Evolutionary conservation across 1,140 invertebrate species (phyloP), one percentile per base, ranked within the genome.

Genomic region (Euborellia annulipes): DNA sequence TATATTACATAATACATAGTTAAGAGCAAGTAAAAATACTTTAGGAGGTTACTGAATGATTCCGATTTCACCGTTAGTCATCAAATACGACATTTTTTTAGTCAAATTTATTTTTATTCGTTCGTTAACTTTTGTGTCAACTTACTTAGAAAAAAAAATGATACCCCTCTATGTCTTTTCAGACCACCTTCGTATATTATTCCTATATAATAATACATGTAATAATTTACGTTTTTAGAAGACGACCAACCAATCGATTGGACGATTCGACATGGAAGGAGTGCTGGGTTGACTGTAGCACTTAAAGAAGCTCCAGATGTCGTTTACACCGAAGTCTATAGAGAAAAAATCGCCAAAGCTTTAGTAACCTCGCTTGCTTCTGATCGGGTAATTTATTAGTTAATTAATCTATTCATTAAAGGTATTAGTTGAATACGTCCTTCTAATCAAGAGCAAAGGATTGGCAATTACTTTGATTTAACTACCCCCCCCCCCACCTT

Each of bases 271-370:
- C 88, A 94, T 65, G 89, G 89, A 1, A 68, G 83, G 52, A 82
- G 81, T 37, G 74, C 84, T 18, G 82, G 87, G 0, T 65, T 95
- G 14, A 85, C 82, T 56, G 86, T 94, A 18, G 78, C 78, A 7
- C 62, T 96, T n/a, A 95, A 94, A 63, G 87, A 92, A 67, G 76
- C 80, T 2, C 73, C 85, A 0, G 59, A 66, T 1, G 64, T 69
- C n/a, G 54, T 93, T 9, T 79, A 84, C 54, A 72, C 64, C 4
- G 61, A 69, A n/a, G 76, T 78, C 46, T 76, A 79, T 49, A 68
- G 71, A 52, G 76, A 79, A 38, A 79, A 78, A 57, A 68, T 89
- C 20, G 72, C 72, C 47, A 71, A 75, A 55, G 67, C 74, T 18
- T 67, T 90, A 37, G 61, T 87, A 9, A 60, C 58, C 7, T 78